A percentile compares a stretch with the other conserved stretches of the same genome.
Conservation (phyloP, 2,888 invertebrate genomes). For the Panopea generosa region DNA sequence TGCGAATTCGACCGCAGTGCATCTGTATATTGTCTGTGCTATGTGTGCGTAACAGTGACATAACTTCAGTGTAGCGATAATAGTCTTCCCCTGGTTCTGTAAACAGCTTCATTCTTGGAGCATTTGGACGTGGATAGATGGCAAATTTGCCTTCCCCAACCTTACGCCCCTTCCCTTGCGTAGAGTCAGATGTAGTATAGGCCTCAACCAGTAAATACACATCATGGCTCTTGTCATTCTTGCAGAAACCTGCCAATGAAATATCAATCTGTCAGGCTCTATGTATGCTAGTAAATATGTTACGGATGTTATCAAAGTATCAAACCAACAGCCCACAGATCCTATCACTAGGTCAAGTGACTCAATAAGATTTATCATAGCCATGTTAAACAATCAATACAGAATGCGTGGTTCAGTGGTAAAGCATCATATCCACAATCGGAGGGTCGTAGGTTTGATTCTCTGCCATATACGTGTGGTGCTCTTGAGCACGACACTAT, state of each 20-base stretch:
- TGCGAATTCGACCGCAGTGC: constrained; percentile 82
- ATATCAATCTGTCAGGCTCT: too few relatives aligned
- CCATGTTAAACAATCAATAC: too few relatives aligned
- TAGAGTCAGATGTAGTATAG: constrained; percentile 68
- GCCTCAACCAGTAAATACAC: constrained; percentile 81
- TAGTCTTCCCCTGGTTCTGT: constrained; percentile 78
- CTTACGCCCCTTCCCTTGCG: constrained; percentile 71
- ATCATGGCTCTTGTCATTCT: constrained; percentile 82
- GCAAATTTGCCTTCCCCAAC: constrained; percentile 82
- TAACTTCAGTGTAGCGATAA: constrained; percentile 76
- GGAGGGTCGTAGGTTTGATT: too few relatives aligned
- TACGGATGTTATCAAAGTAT: too few relatives aligned
- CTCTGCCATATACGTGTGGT: too few relatives aligned
- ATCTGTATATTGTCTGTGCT: constrained; percentile 79
- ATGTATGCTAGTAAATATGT: too few relatives aligned
- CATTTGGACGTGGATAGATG: constrained; percentile 81
- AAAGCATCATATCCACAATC: too few relatives aligned
- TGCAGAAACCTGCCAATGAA: constrained; percentile 77
- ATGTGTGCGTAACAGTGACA: constrained; percentile 76
- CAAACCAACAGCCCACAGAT: too few relatives aligned
- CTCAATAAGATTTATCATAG: too few relatives aligned
- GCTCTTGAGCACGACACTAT: too few relatives aligned
- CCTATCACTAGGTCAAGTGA: too few relatives aligned
- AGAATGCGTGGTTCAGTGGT: too few relatives aligned
- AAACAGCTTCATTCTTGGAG: constrained; percentile 75